Evolutionary conservation across 2,113 vertebrate genomes (phyloP).

Genomic region (Heloderma charlesbogerti): DNA sequence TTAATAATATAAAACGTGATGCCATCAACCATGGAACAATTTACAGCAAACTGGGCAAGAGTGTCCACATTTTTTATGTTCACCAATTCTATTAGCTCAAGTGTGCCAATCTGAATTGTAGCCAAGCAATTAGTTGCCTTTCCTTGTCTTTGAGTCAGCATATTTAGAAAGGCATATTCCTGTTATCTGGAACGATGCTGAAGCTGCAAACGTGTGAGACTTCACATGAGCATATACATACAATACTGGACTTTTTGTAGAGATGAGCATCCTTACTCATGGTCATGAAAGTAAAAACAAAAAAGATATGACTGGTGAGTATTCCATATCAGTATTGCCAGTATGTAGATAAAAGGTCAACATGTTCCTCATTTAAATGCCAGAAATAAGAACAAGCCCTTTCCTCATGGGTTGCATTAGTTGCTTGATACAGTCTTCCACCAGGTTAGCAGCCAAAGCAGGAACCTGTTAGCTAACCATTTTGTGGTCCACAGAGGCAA

Average conservation of each 20-base stretch:
- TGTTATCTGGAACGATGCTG: not conserved
- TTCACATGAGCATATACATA: not conserved
- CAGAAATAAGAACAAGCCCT: slow-evolving; percentile 8
- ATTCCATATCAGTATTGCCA: not conserved
- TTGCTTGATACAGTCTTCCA: not conserved
- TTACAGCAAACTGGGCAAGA: slow-evolving; percentile 4
- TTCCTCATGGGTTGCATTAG: slow-evolving; percentile 24
- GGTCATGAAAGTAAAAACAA: not conserved
- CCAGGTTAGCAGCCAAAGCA: slow-evolving; percentile 1
- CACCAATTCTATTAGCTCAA: not conserved
- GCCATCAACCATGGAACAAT: slow-evolving; percentile 49
- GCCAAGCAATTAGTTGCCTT: slow-evolving; percentile 23
- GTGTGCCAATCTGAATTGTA: slow-evolving; percentile 14
- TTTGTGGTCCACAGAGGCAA: not conserved
- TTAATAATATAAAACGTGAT: slow-evolving; percentile 54
- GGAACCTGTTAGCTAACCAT: not conserved
- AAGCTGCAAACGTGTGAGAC: not conserved
- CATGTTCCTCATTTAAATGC: not conserved
- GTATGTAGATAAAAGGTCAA: not conserved
- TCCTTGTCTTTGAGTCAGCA: slow-evolving; percentile 9
- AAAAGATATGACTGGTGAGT: not conserved
- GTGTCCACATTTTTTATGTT: slow-evolving; percentile 21
- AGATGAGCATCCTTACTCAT: slow-evolving; percentile 1
- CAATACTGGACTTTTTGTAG: not conserved
- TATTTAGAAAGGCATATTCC: slow-evolving; percentile 21